Percentiles rank a stretch among this genome's conserved stretches.
Evolutionary conservation across 2,113 vertebrate species (phyloP).

Genomic region (Psophia crepitans): DNA sequence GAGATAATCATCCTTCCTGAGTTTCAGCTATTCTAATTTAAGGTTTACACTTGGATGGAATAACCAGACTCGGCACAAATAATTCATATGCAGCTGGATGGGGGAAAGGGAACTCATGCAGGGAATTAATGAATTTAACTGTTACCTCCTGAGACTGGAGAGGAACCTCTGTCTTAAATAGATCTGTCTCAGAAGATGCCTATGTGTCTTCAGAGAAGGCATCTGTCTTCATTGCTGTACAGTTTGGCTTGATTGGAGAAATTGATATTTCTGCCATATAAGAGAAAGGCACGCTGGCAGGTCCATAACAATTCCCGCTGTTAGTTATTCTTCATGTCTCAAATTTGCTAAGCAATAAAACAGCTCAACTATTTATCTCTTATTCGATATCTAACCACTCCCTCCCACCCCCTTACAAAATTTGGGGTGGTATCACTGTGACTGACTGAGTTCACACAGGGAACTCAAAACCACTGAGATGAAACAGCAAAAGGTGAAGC

Average conservation of each 20-base stretch:
- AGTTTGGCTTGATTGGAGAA: neutral
- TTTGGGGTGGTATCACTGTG: neutral
- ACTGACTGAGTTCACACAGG: neutral
- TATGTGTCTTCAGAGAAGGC: neutral
- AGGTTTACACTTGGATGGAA: constrained; percentile 18
- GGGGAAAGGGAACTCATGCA: neutral
- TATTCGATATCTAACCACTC: neutral
- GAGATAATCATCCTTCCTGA: constrained; percentile 66
- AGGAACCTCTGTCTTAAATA: neutral
- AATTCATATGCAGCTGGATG: neutral
- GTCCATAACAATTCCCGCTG: neutral
- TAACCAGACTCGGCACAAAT: constrained; percentile 23
- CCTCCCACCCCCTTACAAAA: neutral
- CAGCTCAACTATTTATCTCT: neutral
- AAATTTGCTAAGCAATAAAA: neutral
- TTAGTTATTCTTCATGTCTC: neutral
- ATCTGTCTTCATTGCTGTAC: neutral
- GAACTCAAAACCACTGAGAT: neutral
- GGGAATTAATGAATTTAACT: constrained; percentile 17
- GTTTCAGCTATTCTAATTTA: constrained; percentile 62
- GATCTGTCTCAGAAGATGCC: neutral
- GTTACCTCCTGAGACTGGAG: neutral
- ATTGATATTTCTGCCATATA: neutral
- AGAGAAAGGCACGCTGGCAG: neutral
- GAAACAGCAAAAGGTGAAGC: neutral